phyloP scores from a whole-genome alignment of 1,140 invertebrate species.

The Dendrolimus kikuchii region DNA sequence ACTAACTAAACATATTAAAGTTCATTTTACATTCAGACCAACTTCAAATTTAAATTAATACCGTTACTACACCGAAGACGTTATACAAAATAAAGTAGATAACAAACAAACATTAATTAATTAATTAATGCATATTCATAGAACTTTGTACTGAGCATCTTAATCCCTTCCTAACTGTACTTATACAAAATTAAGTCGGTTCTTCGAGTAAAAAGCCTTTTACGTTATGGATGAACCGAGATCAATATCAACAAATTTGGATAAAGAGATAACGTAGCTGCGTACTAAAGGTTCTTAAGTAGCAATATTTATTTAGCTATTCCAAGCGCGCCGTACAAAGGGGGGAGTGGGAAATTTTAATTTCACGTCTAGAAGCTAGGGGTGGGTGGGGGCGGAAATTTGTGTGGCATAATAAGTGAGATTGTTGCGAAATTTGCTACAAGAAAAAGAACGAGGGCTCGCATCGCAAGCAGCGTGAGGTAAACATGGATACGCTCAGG shows the following conservation, averaged over 20 bases:
- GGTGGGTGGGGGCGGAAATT: slow-evolving; percentile 54
- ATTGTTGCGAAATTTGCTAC: slow-evolving; percentile 71
- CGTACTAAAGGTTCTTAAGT: slow-evolving; percentile 30
- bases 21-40: no score
- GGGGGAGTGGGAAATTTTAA: slow-evolving; percentile 67
- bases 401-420: slow-evolving; percentile 72
- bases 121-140: no score
- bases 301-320: slow-evolving; percentile 68
- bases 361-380: slow-evolving; percentile 58
- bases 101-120: no score
- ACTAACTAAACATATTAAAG: no score
- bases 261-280: slow-evolving; percentile 16
- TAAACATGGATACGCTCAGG: slow-evolving; percentile 21
- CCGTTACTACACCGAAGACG: no score
- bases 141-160: no score
- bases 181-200: no score
- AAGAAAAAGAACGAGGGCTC: slow-evolving; percentile 70
- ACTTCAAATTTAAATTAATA: no score
- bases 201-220: background rate
- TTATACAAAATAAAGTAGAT: no score
- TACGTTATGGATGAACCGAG: background rate
- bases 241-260: slow-evolving; percentile 12
- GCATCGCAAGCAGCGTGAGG: slow-evolving; percentile 19
- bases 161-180: no score
- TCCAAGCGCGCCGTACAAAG: slow-evolving; percentile 38